Conservation (phyloP, 2,888 invertebrate genomes). For the Stenodema calcarata region DNA sequence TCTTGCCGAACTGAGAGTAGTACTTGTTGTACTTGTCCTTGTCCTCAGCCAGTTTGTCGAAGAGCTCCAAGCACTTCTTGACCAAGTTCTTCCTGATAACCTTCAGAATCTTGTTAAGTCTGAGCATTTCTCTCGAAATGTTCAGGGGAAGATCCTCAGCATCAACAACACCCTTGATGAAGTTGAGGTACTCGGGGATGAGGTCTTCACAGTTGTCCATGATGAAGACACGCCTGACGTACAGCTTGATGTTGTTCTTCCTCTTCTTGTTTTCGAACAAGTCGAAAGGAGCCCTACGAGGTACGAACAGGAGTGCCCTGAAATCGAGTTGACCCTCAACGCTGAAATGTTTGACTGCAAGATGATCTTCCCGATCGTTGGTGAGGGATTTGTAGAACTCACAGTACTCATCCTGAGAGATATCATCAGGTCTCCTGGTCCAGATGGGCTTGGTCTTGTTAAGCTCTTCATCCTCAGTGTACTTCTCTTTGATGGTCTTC, state of each 20-base stretch:
- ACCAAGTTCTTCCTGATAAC: conserved; percentile 99
- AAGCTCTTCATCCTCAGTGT: conserved; percentile 95
- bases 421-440: conserved; percentile 97
- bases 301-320: conserved; percentile 89
- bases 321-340: conserved; percentile 95
- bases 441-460: conserved; percentile 99
- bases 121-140: conserved; percentile 99
- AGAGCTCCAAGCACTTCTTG: conserved; percentile 96
- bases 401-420: conserved; percentile 94
- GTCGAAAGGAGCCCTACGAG: conserved; percentile 94
- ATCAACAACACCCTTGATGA: conserved; percentile 97
- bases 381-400: conserved; percentile 98
- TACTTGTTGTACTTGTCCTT: conserved; percentile 98
- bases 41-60: conserved; percentile 95
- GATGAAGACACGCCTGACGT: conserved; percentile 97
- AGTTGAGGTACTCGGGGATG: conserved; percentile 97
- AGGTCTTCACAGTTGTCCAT: conserved; percentile 99
- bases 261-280: conserved; percentile 97
- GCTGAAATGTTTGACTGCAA: conserved; percentile 94
- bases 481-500: conserved; percentile 97
- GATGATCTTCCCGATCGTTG: conserved; percentile 83
- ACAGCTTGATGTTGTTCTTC: conserved; percentile 98
- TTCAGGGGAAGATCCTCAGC: conserved; percentile 97
- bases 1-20: conserved; percentile 98
- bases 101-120: conserved; percentile 98